Evolutionary conservation across 2,797 vertebrate species (phyloP).

Genomic region (Diceros bicornis): DNA sequence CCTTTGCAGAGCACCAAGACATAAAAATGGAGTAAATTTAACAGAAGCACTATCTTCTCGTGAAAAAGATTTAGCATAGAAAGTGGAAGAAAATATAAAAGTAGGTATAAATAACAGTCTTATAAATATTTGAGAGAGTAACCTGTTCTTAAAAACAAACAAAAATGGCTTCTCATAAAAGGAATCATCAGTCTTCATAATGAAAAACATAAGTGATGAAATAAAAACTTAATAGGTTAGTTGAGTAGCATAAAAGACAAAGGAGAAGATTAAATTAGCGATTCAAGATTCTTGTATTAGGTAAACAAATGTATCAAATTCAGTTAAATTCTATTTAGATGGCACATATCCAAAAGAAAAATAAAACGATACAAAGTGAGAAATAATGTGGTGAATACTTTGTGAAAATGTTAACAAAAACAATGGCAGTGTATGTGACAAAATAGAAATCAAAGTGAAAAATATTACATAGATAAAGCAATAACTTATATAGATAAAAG

Average conservation of each 20-base stretch:
- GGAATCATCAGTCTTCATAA: not conserved
- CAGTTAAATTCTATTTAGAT: not conserved
- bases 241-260: not conserved
- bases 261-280: not conserved
- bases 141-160: not conserved
- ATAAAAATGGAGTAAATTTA: not conserved
- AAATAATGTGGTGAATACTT: not conserved
- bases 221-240: not conserved
- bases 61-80: not conserved
- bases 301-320: not conserved
- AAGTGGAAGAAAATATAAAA: not conserved
- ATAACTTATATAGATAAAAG: not conserved
- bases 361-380: not conserved
- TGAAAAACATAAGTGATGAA: not conserved
- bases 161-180: conserved; percentile 28
- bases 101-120: not conserved
- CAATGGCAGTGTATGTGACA: not conserved
- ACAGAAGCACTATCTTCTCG: not conserved
- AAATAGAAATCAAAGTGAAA: not conserved
- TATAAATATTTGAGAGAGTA: not conserved
- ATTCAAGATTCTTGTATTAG: not conserved
- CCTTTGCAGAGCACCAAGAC: not conserved
- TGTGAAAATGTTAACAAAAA: not conserved
- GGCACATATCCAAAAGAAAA: not conserved
- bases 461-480: not conserved